Base-by-base conservation (phyloP, 1,140 invertebrate species). In the Protaetia brevitarsis region DNA sequence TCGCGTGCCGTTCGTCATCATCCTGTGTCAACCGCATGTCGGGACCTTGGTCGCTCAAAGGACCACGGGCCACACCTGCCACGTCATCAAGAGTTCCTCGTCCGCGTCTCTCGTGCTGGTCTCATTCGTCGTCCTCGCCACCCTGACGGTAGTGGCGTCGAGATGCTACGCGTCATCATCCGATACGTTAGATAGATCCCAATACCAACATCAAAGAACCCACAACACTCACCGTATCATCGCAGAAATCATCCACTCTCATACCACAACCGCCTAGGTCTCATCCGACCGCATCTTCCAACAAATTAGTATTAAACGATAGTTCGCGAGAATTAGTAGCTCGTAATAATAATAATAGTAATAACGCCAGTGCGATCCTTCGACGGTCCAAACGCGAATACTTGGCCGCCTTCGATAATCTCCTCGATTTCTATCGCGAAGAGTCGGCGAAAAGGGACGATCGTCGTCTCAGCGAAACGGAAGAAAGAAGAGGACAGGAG, bases 51-150 rank as follows among this genome's bases (percentile, higher is more conserved):
- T 68, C 71, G 63, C 64, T 36, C 36, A 34, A 64, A 63, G 65
- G 72, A 73, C 72, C 71, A 73, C 72, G 72, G 72, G 71, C 72
- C 67, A 65, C 23, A 68, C 64, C 60, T 67, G 36, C 36, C 23
- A 66, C 57, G 26, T 59, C 57, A 10, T 45, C 51, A 45, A 62
- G 64, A 66, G 70, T 71, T 71, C 69, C 71, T 71, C 71, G 72
- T 69, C 72, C 66, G 67, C 30, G 66, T 65, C 60, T 67, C 29
- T 21, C 13, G 65, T 34, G 26, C 26, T 31, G 57, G 10, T 31
- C 23, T 64, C 69, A 28, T 34, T 72, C 13, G 64, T 64, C 37
- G 4, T 72, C 60, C 56, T 72, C 65, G 69, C 65, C 58, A 70
- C 69, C 65, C 60, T 73, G 66, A 71, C 71, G 60, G 59, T 72